These are phyloP conservation scores for Daboia siamensis DNA, from an alignment of 2,113 vertebrate genomes.

Conservation along the genomic window DNA sequence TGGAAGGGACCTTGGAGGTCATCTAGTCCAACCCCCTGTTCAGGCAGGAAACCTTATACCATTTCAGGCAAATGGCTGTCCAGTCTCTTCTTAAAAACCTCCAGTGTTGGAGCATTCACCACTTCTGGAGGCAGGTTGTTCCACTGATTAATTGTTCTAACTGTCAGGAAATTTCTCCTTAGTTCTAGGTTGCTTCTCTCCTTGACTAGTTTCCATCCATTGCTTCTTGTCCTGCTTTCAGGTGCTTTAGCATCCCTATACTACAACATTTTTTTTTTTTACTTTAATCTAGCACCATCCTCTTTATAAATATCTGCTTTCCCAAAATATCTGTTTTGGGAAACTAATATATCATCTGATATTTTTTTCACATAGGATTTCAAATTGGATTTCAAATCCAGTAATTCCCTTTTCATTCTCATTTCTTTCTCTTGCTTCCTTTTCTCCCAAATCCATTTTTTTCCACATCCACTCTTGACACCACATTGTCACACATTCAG, in stretches of 20 bases:
- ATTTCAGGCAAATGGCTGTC: too few species aligned
- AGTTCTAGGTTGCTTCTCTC: too few species aligned
- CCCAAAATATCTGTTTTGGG: not conserved
- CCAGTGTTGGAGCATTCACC: too few species aligned
- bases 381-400: not conserved
- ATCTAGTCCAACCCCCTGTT: too few species aligned
- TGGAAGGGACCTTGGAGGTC: too few species aligned
- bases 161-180: too few species aligned
- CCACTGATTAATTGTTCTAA: too few species aligned
- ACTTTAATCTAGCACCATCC: not conserved
- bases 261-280: not conserved
- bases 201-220: too few species aligned
- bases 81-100: too few species aligned
- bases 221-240: too few species aligned
- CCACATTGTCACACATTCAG: not conserved
- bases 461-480: not conserved
- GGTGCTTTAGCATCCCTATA: not conserved
- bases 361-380: not conserved
- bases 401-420: not conserved
- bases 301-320: not conserved
- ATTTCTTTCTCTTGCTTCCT: not conserved
- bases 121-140: too few species aligned
- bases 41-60: too few species aligned
- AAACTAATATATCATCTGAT: not conserved
- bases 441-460: not conserved